Base-by-base conservation (phyloP, 2,113 vertebrate species). In the Carassius gibelio region DNA sequence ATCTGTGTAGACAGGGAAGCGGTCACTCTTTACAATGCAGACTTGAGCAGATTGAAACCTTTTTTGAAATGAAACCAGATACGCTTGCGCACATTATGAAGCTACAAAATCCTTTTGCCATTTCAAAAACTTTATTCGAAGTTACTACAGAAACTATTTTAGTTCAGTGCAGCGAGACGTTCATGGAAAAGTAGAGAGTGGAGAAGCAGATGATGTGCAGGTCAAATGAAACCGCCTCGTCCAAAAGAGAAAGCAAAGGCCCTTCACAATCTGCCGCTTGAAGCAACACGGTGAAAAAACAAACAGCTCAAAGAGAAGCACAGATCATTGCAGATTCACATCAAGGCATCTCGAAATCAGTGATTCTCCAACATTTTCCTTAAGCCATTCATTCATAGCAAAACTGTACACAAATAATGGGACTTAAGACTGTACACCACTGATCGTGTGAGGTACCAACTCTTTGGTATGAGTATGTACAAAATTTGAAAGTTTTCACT, bases 71-170 rank as follows among this genome's bases (percentile, higher is more conserved):
- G 1, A 42, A 71, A 5, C 0, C 0, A 19, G 36, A 42, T 9
- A 71, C 8, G 0, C 68, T 42, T 4, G 9, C 19, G 5, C 2
- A 4, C 36, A 5, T 42, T 21, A 71, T 10, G 26, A 71, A 4
- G 10, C 8, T 4, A 76, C 74, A 30, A 34, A 50, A 45, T 8
- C 75, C 21, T 23, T 38, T 8, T 66, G 13, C 34, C 30, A 82
- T 93, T 92, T 91, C 84, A 88, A 93, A 92, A 90, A 86, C 84
- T 94, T 95, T 94, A 93, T 94, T 94, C 79, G 89, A 91, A 90
- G 89, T 87, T 72, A 88, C 87, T 91, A 91, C 85, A 93, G 89
- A 90, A 91, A 89, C 88, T 80, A 74, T 55, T 66, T 87, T 76
- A 79, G 50, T 86, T 84, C 42, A 86, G 86, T 82, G 48, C 69